Evolutionary conservation across 1,140 invertebrate species (phyloP).

Genomic region (Steinernema feltiae): DNA sequence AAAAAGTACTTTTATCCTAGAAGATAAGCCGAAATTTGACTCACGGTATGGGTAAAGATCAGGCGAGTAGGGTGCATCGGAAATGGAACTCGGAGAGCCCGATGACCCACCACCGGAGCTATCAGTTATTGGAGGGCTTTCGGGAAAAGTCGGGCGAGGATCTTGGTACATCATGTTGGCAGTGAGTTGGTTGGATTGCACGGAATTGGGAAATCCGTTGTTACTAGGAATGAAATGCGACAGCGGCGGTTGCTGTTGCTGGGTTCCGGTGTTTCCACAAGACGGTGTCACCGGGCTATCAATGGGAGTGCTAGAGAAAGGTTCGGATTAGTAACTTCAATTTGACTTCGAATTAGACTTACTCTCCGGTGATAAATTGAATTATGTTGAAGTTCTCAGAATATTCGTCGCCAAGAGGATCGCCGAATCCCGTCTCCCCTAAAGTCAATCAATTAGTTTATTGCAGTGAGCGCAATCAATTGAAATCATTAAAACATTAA

Average conservation of each 20-base stretch:
- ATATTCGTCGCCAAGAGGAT: constrained; percentile 2
- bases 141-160: constrained; percentile 29
- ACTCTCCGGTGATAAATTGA: constrained; percentile 6
- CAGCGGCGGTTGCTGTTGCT: neutral
- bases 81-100: constrained; percentile 39
- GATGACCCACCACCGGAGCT: constrained; percentile 42
- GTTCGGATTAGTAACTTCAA: neutral
- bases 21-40: neutral
- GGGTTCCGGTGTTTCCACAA: neutral
- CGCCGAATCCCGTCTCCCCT: constrained; percentile 6
- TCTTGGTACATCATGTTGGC: neutral
- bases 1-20: neutral
- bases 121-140: constrained; percentile 52
- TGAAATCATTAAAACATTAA: neutral
- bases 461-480: neutral
- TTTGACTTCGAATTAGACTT: neutral
- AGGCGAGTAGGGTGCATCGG: constrained; percentile 50
- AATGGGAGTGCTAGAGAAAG: neutral
- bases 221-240: neutral
- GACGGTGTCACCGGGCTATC: neutral
- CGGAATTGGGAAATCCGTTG: constrained; percentile 8
- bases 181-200: neutral
- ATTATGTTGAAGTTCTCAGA: constrained; percentile 3
- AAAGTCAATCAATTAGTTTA: neutral
- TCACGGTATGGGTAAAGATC: constrained; percentile 15